Conservation (phyloP, 2,888 invertebrate species). For the Clusia tigrina region DNA sequence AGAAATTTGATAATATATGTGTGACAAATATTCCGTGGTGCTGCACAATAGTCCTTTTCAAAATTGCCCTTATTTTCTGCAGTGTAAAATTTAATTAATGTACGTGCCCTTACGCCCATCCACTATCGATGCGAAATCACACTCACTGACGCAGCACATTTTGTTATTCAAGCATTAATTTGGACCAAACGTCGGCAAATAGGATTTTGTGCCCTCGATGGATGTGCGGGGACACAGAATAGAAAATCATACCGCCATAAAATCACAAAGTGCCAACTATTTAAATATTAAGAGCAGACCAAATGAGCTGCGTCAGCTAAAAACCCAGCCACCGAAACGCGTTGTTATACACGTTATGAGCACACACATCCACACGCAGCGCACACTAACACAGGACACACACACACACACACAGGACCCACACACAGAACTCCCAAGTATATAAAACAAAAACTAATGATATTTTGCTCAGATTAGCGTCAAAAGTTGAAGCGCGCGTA, state of each 20-base stretch:
- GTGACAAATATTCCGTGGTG: too few relatives aligned
- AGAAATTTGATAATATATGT: too few relatives aligned
- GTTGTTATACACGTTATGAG: too few relatives aligned
- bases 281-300: neutral
- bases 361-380: too few relatives aligned
- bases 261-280: conserved; percentile 4
- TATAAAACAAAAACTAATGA: neutral
- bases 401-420: neutral
- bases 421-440: too few relatives aligned
- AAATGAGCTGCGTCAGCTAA: too few relatives aligned
- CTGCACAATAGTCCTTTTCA: too few relatives aligned
- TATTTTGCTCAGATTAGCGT: conserved; percentile 2
- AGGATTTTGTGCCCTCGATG: conserved; percentile 3
- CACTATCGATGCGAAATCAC: neutral
- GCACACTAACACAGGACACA: neutral
- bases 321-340: too few relatives aligned
- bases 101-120: neutral
- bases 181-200: neutral
- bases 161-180: neutral
- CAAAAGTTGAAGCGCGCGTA: conserved; percentile 4
- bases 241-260: neutral
- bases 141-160: neutral
- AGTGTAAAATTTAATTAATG: conserved; percentile 2
- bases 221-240: too few relatives aligned
- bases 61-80: too few relatives aligned